Conservation (phyloP, 2,797 vertebrate species). For the Toxotes lorentzi region DNA sequence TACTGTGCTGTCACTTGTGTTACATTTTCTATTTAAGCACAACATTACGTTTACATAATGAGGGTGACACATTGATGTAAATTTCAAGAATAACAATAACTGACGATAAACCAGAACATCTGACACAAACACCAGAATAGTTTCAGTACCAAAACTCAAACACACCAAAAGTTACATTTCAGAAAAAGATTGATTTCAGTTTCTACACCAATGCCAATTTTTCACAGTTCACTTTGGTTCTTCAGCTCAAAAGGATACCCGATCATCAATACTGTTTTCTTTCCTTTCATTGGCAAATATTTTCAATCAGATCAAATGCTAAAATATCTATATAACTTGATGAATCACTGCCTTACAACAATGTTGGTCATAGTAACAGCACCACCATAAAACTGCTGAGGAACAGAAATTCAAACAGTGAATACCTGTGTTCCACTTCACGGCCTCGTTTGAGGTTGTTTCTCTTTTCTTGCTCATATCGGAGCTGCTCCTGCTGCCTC, state of each 20-base stretch:
- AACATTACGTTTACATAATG: too few species aligned
- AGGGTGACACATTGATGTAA: too few species aligned
- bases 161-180: neutral
- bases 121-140: neutral
- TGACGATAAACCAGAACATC: too few species aligned
- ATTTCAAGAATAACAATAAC: neutral
- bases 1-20: neutral
- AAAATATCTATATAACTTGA: neutral
- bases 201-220: neutral
- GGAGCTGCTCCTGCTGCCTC: conserved; percentile 96
- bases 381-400: neutral
- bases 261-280: too few species aligned
- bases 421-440: conserved; percentile 95
- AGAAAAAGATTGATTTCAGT: too few species aligned
- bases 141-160: neutral
- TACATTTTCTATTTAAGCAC: too few species aligned
- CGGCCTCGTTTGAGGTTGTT: conserved; percentile 95
- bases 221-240: neutral
- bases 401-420: neutral
- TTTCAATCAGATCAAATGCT: neutral
- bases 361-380: neutral
- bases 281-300: too few species aligned
- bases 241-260: neutral
- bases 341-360: neutral
- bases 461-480: conserved; percentile 97